phyloP scores from a whole-genome alignment of 2,797 vertebrate species.

The Micrastur ruficollis region DNA sequence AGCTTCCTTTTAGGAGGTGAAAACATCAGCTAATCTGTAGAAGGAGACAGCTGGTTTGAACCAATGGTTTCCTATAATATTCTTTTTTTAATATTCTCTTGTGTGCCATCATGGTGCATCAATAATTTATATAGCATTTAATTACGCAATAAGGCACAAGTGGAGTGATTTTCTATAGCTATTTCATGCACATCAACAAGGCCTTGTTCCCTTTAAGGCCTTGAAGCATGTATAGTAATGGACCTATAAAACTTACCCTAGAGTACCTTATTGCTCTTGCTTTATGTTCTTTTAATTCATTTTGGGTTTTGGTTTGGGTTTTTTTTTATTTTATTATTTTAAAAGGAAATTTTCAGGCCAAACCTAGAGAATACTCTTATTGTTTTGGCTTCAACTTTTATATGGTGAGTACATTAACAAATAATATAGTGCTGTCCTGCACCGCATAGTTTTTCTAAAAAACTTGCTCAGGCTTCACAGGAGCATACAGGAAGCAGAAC shows the following conservation, averaged over 20 bases:
- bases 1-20: background rate
- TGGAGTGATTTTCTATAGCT: background rate
- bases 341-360: background rate
- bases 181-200: background rate
- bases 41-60: background rate
- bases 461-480: background rate
- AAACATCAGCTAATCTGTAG: background rate
- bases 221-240: background rate
- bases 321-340: background rate
- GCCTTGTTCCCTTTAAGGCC: background rate
- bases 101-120: background rate
- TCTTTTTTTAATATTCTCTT: background rate
- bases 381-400: background rate
- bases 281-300: background rate
- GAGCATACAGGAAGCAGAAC: background rate
- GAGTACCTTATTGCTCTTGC: background rate
- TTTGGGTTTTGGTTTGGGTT: background rate
- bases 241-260: background rate
- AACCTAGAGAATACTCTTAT: background rate
- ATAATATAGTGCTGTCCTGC: background rate
- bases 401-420: background rate
- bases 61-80: background rate
- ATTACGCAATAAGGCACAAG: constrained; percentile 23
- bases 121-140: constrained; percentile 42
- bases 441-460: background rate